A percentile compares a stretch with the other conserved stretches of the same genome.
Evolutionary conservation across 1,140 invertebrate species (phyloP).

Genomic region (Atta texana): DNA sequence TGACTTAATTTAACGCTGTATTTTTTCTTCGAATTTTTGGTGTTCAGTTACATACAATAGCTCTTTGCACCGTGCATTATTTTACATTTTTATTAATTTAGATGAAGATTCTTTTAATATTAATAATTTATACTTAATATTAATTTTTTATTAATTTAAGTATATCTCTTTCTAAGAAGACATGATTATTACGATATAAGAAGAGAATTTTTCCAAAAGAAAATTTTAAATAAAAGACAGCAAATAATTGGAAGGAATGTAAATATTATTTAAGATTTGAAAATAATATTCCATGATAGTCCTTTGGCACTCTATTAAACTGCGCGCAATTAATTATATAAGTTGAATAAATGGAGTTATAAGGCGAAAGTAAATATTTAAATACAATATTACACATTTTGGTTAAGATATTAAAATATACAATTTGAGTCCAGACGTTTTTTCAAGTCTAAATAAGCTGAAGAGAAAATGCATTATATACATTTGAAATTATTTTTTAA

Average conservation of each 20-base stretch:
- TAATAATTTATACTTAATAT: slow-evolving; percentile 9
- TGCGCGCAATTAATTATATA: slow-evolving; percentile 10
- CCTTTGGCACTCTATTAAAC: neutral
- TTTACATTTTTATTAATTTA: neutral
- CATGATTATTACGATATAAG: neutral
- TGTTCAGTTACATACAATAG: neutral
- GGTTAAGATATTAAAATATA: slow-evolving; percentile 16
- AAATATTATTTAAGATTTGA: slow-evolving; percentile 13
- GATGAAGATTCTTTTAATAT: neutral
- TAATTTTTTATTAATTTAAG: neutral
- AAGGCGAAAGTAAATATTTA: neutral
- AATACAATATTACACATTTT: neutral
- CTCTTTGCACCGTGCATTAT: neutral
- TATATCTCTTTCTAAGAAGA: neutral
- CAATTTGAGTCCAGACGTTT: neutral
- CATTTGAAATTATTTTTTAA: neutral
- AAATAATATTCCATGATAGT: neutral
- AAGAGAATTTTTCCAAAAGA: neutral
- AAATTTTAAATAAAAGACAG: neutral
- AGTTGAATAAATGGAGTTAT: slow-evolving; percentile 14
- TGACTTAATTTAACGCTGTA: neutral
- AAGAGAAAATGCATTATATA: neutral
- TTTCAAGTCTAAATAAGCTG: neutral
- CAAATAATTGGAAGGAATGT: neutral
- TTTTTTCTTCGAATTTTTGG: neutral